A percentile compares a stretch with the other conserved stretches of the same genome.
phyloP scores from a whole-genome alignment of 2,888 invertebrate genomes.

The Empis stercorea region DNA sequence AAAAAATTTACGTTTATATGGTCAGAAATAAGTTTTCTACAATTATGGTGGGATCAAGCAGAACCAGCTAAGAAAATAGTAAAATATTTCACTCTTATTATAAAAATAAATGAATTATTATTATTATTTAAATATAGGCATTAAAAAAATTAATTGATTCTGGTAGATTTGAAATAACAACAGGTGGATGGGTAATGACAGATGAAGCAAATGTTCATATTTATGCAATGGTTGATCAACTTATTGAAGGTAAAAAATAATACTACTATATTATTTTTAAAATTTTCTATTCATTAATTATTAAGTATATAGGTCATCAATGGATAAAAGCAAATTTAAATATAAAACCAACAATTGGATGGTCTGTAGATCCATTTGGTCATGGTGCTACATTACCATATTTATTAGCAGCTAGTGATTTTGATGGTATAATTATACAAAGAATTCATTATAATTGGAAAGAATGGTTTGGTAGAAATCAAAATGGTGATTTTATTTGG shows the following conservation, averaged over 20 bases:
- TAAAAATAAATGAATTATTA: neutral
- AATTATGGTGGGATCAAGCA: constrained; percentile 85
- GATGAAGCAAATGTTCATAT: constrained; percentile 86
- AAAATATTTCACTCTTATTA: neutral
- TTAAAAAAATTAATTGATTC: constrained; percentile 65
- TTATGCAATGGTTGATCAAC: constrained; percentile 79
- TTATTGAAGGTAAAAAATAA: constrained; percentile 60
- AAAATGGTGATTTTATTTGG: constrained; percentile 86
- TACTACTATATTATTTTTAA: constrained; percentile 15
- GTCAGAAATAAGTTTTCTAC: constrained; percentile 82
- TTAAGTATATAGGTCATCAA: constrained; percentile 55
- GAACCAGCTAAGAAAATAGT: constrained; percentile 60
- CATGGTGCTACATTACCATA: constrained; percentile 92
- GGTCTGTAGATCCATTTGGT: constrained; percentile 97
- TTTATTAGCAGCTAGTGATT: constrained; percentile 64
- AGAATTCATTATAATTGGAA: constrained; percentile 94
- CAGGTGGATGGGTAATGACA: constrained; percentile 95
- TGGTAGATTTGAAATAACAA: constrained; percentile 79
- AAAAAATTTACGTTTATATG: constrained; percentile 91
- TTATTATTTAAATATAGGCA: constrained; percentile 36
- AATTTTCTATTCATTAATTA: neutral
- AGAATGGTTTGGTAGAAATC: constrained; percentile 76
- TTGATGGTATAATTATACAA: constrained; percentile 82
- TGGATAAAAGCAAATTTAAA: constrained; percentile 78
- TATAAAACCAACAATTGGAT: constrained; percentile 61